These are phyloP conservation scores for Ficedula albicollis DNA, from an alignment of 2,797 vertebrate species.

Conservation along the genomic window DNA sequence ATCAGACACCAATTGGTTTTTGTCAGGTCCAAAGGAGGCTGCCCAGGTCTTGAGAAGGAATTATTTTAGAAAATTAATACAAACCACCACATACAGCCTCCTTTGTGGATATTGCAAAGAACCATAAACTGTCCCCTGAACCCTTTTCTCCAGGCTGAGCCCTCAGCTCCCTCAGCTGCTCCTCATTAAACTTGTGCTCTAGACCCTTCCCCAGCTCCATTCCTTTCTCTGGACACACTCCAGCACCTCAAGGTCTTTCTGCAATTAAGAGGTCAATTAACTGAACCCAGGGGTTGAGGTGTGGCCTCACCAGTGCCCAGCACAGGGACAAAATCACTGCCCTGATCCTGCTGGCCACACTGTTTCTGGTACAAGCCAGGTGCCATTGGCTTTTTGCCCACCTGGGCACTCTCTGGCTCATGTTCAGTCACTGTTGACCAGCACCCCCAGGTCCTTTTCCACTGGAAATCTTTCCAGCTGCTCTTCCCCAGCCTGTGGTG, in stretches of 20 bases:
- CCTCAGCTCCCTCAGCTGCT: neutral
- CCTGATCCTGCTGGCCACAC: neutral
- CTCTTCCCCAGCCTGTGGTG: neutral
- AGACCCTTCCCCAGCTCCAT: neutral
- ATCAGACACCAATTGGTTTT: too few species aligned
- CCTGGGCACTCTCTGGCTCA: neutral
- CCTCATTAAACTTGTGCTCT: neutral
- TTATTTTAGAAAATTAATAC: too few species aligned
- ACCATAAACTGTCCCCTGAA: neutral
- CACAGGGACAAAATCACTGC: neutral
- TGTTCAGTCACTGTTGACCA: fast-evolving
- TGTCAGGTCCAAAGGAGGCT: too few species aligned
- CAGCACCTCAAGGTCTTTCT: neutral
- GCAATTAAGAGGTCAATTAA: neutral
- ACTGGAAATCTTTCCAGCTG: fast-evolving
- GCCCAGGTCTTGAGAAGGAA: too few species aligned
- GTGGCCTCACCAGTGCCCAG: neutral
- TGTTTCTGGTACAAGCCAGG: neutral
- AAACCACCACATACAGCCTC: too few species aligned
- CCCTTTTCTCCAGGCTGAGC: neutral
- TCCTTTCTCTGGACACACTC: neutral
- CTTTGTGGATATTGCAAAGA: neutral
- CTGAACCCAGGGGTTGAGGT: fast-evolving
- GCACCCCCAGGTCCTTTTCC: neutral
- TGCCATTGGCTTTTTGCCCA: neutral